Evolutionary conservation across 2,113 vertebrate species (phyloP).

Genomic region (Apodemus sylvaticus): DNA sequence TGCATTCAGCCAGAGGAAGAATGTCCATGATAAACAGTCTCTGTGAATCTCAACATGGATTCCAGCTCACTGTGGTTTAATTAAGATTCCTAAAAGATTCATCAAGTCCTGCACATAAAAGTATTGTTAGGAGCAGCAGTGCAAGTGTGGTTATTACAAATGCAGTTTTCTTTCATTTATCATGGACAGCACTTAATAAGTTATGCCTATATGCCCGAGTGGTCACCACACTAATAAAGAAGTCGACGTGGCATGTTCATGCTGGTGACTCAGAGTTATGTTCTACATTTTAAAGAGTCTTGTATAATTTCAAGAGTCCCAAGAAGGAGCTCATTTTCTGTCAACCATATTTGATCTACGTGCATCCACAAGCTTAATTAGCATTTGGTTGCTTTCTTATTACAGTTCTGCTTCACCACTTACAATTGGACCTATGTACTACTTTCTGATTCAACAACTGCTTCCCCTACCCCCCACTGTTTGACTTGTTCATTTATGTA

Average conservation of each 20-base stretch:
- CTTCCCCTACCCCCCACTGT: background rate
- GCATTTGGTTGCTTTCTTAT: background rate
- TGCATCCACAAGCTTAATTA: background rate
- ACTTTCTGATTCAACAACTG: background rate
- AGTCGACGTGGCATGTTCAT: background rate
- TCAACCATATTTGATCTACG: background rate
- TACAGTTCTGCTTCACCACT: background rate
- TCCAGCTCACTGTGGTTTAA: background rate
- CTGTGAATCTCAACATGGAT: background rate
- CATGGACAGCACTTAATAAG: slow-evolving; percentile 40
- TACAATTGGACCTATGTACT: background rate
- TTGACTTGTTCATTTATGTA: background rate
- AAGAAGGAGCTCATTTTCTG: background rate
- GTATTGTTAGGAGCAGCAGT: background rate
- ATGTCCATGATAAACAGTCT: background rate
- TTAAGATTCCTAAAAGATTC: slow-evolving; percentile 39
- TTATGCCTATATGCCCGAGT: background rate
- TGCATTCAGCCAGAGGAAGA: background rate
- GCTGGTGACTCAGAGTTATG: background rate
- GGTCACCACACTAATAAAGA: background rate
- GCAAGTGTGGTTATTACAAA: slow-evolving; percentile 20
- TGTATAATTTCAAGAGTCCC: background rate
- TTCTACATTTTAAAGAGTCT: background rate
- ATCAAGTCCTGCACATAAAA: slow-evolving; percentile 17
- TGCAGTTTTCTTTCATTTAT: slow-evolving; percentile 42